Evolutionary conservation across 2,888 invertebrate species (phyloP), one percentile per base, ranked within the genome.

Genomic region (Strigamia maritima): DNA sequence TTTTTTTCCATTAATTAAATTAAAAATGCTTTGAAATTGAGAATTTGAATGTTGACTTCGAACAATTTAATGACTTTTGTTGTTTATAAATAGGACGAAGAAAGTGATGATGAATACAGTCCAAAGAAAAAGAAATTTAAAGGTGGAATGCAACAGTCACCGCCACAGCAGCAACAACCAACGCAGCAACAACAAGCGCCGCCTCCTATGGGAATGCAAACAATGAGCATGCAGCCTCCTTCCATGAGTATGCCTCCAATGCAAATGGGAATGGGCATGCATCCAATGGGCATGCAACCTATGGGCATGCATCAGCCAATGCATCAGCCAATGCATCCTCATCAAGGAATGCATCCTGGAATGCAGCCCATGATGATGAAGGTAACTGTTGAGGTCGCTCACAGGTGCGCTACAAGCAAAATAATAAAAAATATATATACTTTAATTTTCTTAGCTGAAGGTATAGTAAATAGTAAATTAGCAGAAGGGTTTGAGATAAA

Each of bases 101-200:
- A 80, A 79, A 81, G 81, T 35, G 82, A 81, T 70, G 82, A 82
- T 40, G 82, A 82, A 19, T 82, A 81, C 78, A 81, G 79, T 49
- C 82, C 82, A 19, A 80, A 80, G 28, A 90, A 89, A 87, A 91
- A 90, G 88, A 90, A 90, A 49, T 49, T 77, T 16, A 77, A 77
- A 49, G 49, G 28, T n/a, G 77, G 70, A 24, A 70, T 70, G 70
- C 70, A 70, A 70, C 70, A 70, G 70, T 70, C 70, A 28, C 70
- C 70, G 70, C 70, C 70, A 70, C 70, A 70, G 70, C 70, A 70
- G 28, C 70, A 70, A 70, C 70, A 70, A n/a, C 70, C 24, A 70
- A 24, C 24, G 28, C 70, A 70, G 28, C 70, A 70, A 28, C 70
- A 70, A 26, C 70, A 87, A 90, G 90, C 0, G 90, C 90, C 3